Percentiles rank a stretch among this genome's conserved stretches.
Evolutionary conservation across 1,140 invertebrate species (phyloP).

Genomic region (Lycorma delicatula): DNA sequence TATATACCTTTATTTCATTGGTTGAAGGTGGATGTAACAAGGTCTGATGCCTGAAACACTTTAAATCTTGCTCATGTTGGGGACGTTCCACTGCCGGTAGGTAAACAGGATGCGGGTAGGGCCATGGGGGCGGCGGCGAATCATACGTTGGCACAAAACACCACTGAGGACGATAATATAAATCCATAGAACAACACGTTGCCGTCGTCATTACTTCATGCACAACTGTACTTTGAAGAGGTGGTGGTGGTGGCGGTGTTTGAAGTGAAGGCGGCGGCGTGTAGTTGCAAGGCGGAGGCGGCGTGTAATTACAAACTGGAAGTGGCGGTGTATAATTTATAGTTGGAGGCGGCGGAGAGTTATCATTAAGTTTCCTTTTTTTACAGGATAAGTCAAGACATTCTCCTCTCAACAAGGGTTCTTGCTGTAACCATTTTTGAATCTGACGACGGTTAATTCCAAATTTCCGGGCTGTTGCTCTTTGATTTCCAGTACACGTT

Average conservation of each 20-base stretch:
- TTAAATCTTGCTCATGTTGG: conserved; percentile 2
- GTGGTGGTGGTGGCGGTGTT: conserved; percentile 27
- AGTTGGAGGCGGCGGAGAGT: neutral
- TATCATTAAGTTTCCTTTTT: conserved; percentile 9
- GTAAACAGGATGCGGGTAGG: neutral
- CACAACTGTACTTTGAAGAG: conserved; percentile 25
- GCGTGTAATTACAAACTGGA: neutral
- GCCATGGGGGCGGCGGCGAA: conserved; percentile 1
- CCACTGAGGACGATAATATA: neutral
- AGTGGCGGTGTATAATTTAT: conserved; percentile 21
- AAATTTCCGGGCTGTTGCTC: conserved; percentile 51
- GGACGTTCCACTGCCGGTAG: conserved; percentile 4
- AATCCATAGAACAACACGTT: conserved; percentile 2
- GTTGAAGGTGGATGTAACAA: neutral
- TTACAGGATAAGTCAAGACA: conserved; percentile 15
- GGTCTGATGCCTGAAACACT: conserved; percentile 16
- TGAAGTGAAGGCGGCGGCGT: conserved; percentile 25
- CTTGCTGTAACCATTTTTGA: conserved; percentile 52
- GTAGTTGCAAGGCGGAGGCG: neutral
- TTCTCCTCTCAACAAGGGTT: conserved; percentile 41
- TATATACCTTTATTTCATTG: conserved; percentile 8
- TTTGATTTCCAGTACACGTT: conserved; percentile 47
- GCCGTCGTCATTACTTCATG: conserved; percentile 24
- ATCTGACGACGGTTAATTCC: conserved; percentile 53
- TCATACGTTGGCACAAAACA: conserved; percentile 7